phyloP scores from a whole-genome alignment of 2,797 vertebrate genomes.

The Cirrhinus mrigala region DNA sequence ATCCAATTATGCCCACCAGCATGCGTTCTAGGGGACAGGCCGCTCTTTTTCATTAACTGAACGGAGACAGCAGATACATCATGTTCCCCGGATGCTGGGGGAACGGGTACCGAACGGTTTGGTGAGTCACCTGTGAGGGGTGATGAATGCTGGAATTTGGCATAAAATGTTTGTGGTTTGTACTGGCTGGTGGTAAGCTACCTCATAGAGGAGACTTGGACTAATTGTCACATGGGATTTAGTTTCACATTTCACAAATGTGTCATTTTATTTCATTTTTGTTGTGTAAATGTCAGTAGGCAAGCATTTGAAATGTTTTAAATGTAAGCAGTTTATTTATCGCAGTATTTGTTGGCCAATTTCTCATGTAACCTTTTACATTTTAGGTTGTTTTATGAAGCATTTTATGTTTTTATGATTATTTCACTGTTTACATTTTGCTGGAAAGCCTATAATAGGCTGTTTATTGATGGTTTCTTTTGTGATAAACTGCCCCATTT shows the following conservation, averaged over 20 bases:
- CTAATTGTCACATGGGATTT: neutral
- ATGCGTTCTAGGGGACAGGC: conserved; percentile 66
- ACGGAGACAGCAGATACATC: conserved; percentile 78
- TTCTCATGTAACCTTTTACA: neutral
- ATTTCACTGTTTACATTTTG: neutral
- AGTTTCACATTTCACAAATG: neutral
- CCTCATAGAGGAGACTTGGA: neutral
- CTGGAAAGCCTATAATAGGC: neutral
- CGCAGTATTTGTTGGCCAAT: neutral
- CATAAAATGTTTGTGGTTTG: conserved; percentile 27
- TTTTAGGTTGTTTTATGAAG: neutral
- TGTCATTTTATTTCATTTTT: neutral
- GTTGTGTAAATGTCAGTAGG: neutral
- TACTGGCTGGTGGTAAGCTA: neutral
- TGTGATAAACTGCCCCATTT: neutral
- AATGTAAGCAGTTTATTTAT: neutral
- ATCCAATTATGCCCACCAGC: conserved; percentile 68
- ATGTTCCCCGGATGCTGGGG: conserved; percentile 74
- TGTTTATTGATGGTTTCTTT: neutral
- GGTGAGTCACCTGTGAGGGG: conserved; percentile 60
- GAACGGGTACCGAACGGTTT: conserved; percentile 71
- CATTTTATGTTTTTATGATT: neutral
- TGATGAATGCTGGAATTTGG: conserved; percentile 59
- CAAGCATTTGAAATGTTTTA: neutral
- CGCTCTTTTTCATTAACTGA: conserved; percentile 80